Evolutionary conservation across 1,140 invertebrate species (phyloP).

Genomic region (Drosophila leontia): DNA sequence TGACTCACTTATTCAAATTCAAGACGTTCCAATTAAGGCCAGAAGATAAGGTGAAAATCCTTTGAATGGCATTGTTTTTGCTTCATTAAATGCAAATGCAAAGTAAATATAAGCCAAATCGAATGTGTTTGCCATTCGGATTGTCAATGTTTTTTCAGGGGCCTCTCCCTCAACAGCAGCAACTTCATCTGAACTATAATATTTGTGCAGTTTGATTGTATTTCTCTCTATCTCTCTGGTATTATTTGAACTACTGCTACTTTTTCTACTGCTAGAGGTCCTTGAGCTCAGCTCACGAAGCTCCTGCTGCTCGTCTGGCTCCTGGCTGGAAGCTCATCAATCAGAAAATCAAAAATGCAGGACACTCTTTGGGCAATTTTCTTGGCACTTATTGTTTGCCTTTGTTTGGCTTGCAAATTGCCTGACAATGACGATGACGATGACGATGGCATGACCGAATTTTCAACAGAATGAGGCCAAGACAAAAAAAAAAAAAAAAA

Average conservation of each 20-base stretch:
- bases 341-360: constrained; percentile 37
- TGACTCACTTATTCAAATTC: not conserved
- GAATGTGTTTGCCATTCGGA: constrained; percentile 24
- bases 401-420: constrained; percentile 40
- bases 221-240: not conserved
- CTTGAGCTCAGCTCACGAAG: constrained; percentile 3
- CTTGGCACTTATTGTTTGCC: constrained; percentile 33
- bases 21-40: not conserved
- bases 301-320: not conserved
- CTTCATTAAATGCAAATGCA: constrained; percentile 49
- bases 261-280: not conserved
- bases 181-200: constrained; percentile 11
- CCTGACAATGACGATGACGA: constrained; percentile 37
- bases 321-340: constrained; percentile 26
- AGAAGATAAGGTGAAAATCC: not conserved
- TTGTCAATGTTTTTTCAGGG: constrained; percentile 43
- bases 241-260: constrained; percentile 23
- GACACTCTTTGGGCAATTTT: constrained; percentile 43
- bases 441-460: constrained; percentile 35
- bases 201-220: constrained; percentile 50
- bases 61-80: constrained; percentile 16
- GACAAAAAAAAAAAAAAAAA: not conserved
- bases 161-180: not conserved
- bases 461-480: constrained; percentile 21
- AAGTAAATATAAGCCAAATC: constrained; percentile 30